phyloP scores from a whole-genome alignment of 2,888 invertebrate genomes.

The Syritta pipiens region DNA sequence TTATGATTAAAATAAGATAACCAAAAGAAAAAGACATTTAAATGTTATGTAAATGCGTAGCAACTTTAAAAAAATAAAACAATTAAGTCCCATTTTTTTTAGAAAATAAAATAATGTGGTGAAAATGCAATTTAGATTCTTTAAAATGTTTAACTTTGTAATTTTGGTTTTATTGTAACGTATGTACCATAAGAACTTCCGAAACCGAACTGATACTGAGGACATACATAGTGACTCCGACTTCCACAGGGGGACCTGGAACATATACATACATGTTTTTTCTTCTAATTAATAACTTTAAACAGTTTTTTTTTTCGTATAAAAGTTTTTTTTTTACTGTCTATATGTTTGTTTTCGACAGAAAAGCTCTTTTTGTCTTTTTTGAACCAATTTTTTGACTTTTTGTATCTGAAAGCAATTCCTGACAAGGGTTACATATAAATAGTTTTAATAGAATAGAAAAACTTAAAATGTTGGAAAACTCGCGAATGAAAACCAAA shows the following conservation, averaged over 20 bases:
- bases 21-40: constrained; percentile 12
- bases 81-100: constrained; percentile 50
- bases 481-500: constrained; percentile 80
- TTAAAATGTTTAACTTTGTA: constrained; percentile 60
- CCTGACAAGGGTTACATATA: constrained; percentile 5
- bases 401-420: constrained; percentile 5
- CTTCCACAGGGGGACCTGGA: constrained; percentile 98
- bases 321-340: constrained; percentile 70
- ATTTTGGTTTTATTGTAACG: constrained; percentile 69
- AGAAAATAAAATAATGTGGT: constrained; percentile 57
- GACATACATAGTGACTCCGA: constrained; percentile 98
- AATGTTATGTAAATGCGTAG: constrained; percentile 63
- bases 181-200: constrained; percentile 97
- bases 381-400: constrained; percentile 35
- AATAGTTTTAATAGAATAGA: constrained; percentile 15
- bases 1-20: constrained; percentile 37
- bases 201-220: constrained; percentile 98
- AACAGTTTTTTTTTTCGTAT: constrained; percentile 36
- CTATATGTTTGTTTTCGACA: constrained; percentile 59
- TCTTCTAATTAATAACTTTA: constrained; percentile 66
- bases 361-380: constrained; percentile 29
- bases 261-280: constrained; percentile 80
- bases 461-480: constrained; percentile 15
- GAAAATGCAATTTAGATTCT: constrained; percentile 68
- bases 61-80: constrained; percentile 64